Evolutionary conservation across 2,113 vertebrate genomes (phyloP).

Genomic region (Solea solea): DNA sequence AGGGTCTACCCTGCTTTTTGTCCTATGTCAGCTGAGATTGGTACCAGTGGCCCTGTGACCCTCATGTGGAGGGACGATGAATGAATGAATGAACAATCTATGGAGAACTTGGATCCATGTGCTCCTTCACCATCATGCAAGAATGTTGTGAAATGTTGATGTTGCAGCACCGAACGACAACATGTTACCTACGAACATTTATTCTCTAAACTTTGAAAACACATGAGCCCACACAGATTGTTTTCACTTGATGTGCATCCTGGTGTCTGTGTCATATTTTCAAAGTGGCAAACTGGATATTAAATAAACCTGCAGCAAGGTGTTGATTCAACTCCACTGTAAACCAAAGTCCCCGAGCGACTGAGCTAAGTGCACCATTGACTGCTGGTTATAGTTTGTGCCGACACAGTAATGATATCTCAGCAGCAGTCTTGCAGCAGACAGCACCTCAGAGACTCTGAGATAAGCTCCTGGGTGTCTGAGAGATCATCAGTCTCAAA

Average conservation of each 20-base stretch:
- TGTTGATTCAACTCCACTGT: slow-evolving; percentile 17
- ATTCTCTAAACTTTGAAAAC: too few species aligned
- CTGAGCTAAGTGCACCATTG: slow-evolving; percentile 8
- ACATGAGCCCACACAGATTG: not conserved
- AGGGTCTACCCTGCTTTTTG: too few species aligned
- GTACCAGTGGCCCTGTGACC: too few species aligned
- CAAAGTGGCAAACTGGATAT: slow-evolving; percentile 11
- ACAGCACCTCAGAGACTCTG: slow-evolving; percentile 41
- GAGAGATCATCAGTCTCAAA: slow-evolving; percentile 67
- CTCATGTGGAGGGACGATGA: too few species aligned
- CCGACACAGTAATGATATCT: slow-evolving; percentile 51
- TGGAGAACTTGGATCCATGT: too few species aligned
- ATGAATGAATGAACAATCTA: too few species aligned
- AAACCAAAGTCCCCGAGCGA: slow-evolving; percentile 16
- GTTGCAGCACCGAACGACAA: too few species aligned
- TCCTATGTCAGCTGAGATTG: too few species aligned
- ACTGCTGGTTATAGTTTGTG: slow-evolving; percentile 22
- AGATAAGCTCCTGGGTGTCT: slow-evolving; percentile 59
- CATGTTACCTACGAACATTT: too few species aligned
- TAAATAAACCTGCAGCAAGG: slow-evolving; percentile 15
- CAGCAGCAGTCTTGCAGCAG: slow-evolving; percentile 41
- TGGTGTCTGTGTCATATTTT: slow-evolving; percentile 15
- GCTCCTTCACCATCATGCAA: too few species aligned
- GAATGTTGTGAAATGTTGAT: too few species aligned
- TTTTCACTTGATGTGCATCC: not conserved